Evolutionary conservation across 2,113 vertebrate species (phyloP).

Genomic region (Mohoua ochrocephala): DNA sequence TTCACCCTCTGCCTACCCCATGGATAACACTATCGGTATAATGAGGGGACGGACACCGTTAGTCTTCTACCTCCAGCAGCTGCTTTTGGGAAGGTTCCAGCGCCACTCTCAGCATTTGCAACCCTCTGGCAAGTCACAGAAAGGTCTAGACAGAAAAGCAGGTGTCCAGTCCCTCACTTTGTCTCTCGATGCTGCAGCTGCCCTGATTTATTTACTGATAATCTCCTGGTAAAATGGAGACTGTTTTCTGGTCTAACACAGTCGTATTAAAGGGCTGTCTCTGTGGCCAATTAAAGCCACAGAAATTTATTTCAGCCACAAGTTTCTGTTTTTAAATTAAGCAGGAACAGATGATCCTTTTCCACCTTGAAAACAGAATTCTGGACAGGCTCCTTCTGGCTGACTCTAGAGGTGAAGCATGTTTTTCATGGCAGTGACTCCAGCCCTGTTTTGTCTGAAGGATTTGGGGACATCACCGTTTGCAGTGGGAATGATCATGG

Average conservation of each 20-base stretch:
- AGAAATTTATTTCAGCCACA: not conserved
- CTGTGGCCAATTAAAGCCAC: not conserved
- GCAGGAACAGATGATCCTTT: not conserved
- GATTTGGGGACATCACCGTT: not conserved
- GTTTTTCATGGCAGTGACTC: not conserved
- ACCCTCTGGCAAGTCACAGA: not conserved
- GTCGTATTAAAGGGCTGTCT: not conserved
- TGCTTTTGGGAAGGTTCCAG: not conserved
- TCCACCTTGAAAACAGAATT: not conserved
- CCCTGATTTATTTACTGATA: not conserved
- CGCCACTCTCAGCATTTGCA: not conserved
- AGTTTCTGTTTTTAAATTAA: not conserved
- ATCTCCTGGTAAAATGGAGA: not conserved
- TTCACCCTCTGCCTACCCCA: not conserved
- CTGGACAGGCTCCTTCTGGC: not conserved
- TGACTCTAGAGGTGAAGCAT: not conserved
- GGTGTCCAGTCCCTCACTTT: not conserved
- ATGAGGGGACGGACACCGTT: rapidly evolving
- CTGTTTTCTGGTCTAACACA: not conserved
- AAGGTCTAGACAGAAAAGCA: not conserved
- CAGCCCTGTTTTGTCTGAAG: not conserved
- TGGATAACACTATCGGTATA: not conserved
- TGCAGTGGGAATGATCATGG: not conserved
- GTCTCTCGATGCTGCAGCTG: not conserved
- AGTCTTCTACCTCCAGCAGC: not conserved